phyloP scores from a whole-genome alignment of 2,113 vertebrate genomes.

The Propithecus coquereli region DNA sequence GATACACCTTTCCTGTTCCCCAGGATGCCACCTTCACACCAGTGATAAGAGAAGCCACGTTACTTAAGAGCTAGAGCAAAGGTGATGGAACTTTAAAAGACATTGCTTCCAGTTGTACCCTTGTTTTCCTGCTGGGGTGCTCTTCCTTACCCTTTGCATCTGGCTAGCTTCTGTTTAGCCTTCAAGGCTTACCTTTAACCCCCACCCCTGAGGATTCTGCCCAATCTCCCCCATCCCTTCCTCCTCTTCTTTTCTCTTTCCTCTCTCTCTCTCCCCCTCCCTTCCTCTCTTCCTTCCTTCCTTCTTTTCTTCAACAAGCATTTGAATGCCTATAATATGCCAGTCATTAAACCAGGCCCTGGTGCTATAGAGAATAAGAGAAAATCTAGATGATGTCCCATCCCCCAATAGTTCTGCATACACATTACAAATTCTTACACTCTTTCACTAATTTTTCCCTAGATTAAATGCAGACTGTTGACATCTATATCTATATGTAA shows the following conservation, averaged over 20 bases:
- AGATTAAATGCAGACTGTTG: not conserved
- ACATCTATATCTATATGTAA: not conserved
- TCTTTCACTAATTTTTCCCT: not conserved
- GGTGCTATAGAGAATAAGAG: not conserved
- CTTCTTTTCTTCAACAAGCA: not conserved
- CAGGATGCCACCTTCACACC: not conserved
- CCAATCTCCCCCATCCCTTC: not conserved
- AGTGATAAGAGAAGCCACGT: not conserved
- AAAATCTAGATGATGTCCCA: not conserved
- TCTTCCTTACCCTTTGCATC: not conserved
- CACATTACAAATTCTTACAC: not conserved
- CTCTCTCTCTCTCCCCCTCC: too few relatives aligned
- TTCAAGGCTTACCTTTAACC: not conserved
- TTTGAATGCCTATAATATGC: not conserved
- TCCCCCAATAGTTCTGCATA: not conserved
- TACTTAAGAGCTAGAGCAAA: conserved; percentile 9
- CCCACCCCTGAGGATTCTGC: not conserved
- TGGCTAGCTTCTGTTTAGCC: not conserved
- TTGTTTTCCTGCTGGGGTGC: not conserved
- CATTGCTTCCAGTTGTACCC: not conserved
- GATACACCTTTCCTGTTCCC: not conserved
- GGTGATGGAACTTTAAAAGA: not conserved
- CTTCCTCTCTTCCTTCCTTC: not conserved
- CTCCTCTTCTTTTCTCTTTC: too few relatives aligned
- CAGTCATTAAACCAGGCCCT: not conserved